These are phyloP conservation scores for Percopsis transmontana DNA, from an alignment of 2,113 vertebrate species.

Conservation along the genomic window DNA sequence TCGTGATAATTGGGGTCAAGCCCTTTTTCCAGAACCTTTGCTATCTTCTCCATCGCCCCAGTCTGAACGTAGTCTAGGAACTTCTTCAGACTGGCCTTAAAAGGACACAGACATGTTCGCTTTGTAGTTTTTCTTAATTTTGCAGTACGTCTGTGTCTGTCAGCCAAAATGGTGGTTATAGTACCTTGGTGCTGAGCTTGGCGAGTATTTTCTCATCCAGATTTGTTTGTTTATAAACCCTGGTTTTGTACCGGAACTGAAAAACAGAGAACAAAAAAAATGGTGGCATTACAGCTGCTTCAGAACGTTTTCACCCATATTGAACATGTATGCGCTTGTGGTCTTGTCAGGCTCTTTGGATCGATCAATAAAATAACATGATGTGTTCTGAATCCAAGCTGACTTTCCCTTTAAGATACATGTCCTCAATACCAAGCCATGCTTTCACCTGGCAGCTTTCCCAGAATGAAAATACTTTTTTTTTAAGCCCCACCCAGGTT, in stretches of 20 bases:
- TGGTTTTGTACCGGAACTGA: conserved; percentile 97
- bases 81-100: conserved; percentile 89
- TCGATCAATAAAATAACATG: neutral
- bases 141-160: neutral
- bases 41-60: conserved; percentile 85
- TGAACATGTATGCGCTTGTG: neutral
- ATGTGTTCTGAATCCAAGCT: conserved; percentile 8
- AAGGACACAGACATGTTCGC: neutral
- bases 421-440: conserved; percentile 17
- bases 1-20: conserved; percentile 94
- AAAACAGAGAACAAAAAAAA: conserved; percentile 31
- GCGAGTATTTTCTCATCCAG: conserved; percentile 95
- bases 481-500: conserved; percentile 21
- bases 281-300: neutral
- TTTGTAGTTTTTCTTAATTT: too few relatives aligned
- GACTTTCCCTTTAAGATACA: conserved; percentile 7
- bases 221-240: conserved; percentile 94
- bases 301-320: neutral
- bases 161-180: neutral
- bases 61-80: conserved; percentile 89
- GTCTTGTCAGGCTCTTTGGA: neutral
- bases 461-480: conserved; percentile 39
- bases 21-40: conserved; percentile 88
- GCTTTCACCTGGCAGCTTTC: conserved; percentile 20
- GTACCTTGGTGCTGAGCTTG: conserved; percentile 94